A percentile compares a stretch with the other conserved stretches of the same genome.
These are phyloP conservation scores for Neoniphon sammara DNA, from an alignment of 2,797 vertebrate species.

Conservation along the genomic window DNA sequence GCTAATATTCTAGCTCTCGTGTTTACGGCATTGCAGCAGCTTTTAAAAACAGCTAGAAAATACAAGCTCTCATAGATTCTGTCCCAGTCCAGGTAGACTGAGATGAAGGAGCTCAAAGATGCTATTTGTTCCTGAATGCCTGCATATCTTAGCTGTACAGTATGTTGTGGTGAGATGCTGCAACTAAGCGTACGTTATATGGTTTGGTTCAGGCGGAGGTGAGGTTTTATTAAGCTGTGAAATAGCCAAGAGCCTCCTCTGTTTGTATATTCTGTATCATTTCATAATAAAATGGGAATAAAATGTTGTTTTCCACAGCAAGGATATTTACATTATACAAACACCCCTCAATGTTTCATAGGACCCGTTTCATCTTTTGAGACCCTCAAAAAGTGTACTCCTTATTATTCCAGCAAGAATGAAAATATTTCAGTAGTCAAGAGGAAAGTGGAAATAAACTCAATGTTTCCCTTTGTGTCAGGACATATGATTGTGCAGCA, in stretches of 20 bases:
- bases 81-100: neutral
- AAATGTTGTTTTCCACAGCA: neutral
- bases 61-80: conserved; percentile 17
- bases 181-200: neutral
- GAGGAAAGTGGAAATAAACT: neutral
- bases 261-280: neutral
- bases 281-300: neutral
- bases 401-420: no score
- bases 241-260: neutral
- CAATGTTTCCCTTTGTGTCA: conserved; percentile 5
- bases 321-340: neutral
- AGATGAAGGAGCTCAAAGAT: conserved; percentile 3
- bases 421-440: neutral
- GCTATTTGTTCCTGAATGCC: neutral
- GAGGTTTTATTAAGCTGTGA: neutral
- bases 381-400: no score
- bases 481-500: neutral
- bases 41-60: conserved; percentile 29
- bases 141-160: no score
- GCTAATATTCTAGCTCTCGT: conserved; percentile 17
- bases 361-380: no score
- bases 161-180: neutral
- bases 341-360: no score
- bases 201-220: neutral
- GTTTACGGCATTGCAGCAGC: conserved; percentile 23